A percentile compares a stretch with the other conserved stretches of the same genome.
Conservation (phyloP, 2,888 invertebrate species). For the Lepas anatifera region DNA sequence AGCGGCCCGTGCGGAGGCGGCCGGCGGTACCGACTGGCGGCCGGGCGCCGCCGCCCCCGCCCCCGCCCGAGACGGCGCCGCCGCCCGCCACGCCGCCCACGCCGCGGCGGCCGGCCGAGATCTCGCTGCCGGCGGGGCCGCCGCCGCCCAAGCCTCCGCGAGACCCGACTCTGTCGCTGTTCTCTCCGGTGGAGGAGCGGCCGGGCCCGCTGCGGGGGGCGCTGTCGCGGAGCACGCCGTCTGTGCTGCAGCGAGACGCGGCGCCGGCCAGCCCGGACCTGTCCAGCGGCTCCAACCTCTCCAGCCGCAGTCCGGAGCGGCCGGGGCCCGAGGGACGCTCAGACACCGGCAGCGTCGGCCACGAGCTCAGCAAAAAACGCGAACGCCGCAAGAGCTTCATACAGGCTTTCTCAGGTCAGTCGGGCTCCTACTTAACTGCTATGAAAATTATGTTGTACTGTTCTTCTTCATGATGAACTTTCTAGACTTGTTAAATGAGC, state of each 20-base stretch:
- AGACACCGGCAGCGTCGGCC: background rate
- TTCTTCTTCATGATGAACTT: too few relatives aligned
- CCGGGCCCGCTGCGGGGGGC: background rate
- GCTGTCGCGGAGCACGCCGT: background rate
- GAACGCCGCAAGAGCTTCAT: slow-evolving; percentile 24
- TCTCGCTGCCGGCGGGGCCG: background rate
- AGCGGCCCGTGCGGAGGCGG: background rate
- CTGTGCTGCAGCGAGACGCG: background rate
- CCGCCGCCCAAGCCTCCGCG: slow-evolving; percentile 7
- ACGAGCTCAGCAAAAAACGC: slow-evolving; percentile 18
- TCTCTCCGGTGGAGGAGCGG: background rate
- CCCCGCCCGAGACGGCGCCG: background rate
- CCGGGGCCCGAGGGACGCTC: background rate
- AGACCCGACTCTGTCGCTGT: background rate
- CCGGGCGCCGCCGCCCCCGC: background rate
- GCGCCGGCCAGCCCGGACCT: background rate
- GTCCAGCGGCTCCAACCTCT: background rate
- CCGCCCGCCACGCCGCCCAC: background rate
- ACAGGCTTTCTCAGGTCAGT: slow-evolving; percentile 24
- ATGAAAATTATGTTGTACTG: too few relatives aligned
- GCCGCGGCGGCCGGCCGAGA: background rate
- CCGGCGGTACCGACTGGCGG: background rate
- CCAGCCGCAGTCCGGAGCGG: slow-evolving; percentile 1
- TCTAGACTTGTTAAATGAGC: too few relatives aligned
- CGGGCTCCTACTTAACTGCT: background rate